Evolutionary conservation across 2,888 invertebrate genomes (phyloP).

Genomic region (Pyralis farinalis): DNA sequence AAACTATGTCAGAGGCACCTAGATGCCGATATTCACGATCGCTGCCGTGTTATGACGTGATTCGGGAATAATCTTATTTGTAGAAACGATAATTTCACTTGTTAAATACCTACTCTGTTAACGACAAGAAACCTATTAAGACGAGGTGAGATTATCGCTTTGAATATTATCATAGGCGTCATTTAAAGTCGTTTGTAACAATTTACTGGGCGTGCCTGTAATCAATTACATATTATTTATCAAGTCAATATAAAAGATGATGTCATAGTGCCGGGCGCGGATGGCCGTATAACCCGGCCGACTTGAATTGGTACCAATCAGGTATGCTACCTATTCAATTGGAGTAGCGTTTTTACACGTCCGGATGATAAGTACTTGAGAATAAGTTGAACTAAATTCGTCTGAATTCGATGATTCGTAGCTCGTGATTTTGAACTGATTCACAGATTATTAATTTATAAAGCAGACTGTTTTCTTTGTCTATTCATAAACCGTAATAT

Average conservation of each 20-base stretch:
- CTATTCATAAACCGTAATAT: neutral
- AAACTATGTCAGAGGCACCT: constrained; percentile 24
- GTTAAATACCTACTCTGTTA: neutral
- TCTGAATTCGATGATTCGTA: constrained; percentile 4
- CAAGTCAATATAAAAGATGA: constrained; percentile 54
- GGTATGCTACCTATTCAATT: constrained; percentile 16
- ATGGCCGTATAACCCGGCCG: constrained; percentile 47
- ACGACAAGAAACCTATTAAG: too few species aligned
- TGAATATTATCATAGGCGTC: neutral
- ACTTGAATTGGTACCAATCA: constrained; percentile 19
- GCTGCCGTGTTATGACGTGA: neutral
- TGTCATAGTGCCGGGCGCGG: constrained; percentile 60
- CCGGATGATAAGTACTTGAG: constrained; percentile 12
- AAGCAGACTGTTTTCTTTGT: too few species aligned
- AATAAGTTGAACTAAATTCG: neutral
- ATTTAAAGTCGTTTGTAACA: constrained; percentile 18
- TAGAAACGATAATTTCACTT: constrained; percentile 3
- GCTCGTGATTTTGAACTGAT: constrained; percentile 5
- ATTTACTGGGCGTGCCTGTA: constrained; percentile 60
- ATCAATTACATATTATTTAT: constrained; percentile 63
- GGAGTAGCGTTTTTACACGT: constrained; percentile 15
- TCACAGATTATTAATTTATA: constrained; percentile 2
- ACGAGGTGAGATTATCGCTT: neutral
- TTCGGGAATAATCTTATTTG: neutral
- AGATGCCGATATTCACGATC: constrained; percentile 28